Base-by-base conservation (phyloP, 1,140 invertebrate genomes). In the Hyphantria cunea region DNA sequence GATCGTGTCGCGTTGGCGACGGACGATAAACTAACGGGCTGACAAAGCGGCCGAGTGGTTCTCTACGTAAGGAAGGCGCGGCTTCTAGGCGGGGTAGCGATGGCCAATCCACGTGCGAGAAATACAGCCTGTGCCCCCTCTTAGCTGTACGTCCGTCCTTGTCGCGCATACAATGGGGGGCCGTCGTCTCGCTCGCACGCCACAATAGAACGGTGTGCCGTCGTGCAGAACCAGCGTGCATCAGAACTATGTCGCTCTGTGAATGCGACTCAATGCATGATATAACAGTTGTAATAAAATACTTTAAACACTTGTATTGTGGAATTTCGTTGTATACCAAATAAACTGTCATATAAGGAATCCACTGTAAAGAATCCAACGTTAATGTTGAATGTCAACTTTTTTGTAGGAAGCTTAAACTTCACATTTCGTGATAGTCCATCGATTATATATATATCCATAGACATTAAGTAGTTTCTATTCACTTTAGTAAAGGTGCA, bases 1-100 rank as follows among this genome's bases (percentile, higher is more conserved):
- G 86, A 88, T 84, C 86, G 72, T 86, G 74, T 84, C 88, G 80
- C 88, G 76, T 82, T 85, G 86, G 77, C 74, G 79, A 80, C 84
- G 76, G 66, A 74, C 84, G 85, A 72, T 80, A 76, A 78, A 90
- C 86, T 90, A 85, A 77, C 74, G 74, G 70, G 49, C 67, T 53
- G 39, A 65, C 53, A 68, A 47, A 65, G 70, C 53, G 78, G 51
- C 66, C 72, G 77, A 68, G 69, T 72, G 74, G 77, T 71, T 71
- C 65, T 78, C 70, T 71, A 49, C 17, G 74, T 34, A 78, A 53
- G 78, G 74, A 83, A 78, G 83, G 82, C 80, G 79, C 74, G 86
- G 82, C 70, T 54, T 69, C 58, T 51, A 80, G 83, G 84, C 82
- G 84, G 74, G 60, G 50, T 62, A 72, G 53, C 61, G 51, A 42